Evolutionary conservation across 2,113 vertebrate genomes (phyloP), one percentile per base, ranked within the genome.

Genomic region (Hippocampus zosterae): DNA sequence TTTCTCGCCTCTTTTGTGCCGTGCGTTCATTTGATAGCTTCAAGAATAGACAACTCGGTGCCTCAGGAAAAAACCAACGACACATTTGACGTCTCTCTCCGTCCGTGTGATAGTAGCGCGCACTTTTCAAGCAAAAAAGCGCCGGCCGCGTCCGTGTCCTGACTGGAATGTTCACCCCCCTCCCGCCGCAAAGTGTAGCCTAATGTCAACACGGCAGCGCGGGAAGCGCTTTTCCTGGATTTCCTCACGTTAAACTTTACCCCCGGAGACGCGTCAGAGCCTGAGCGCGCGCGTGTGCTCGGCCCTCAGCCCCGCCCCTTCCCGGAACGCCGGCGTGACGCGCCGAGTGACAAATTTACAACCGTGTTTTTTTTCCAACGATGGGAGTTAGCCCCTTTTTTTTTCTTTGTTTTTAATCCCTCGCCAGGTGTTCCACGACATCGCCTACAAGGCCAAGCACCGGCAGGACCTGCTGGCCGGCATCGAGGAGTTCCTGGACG

Each of bases 401-500:
- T 23, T 76, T 33, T 33, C 0, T 3, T 10, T 44, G 12, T 44
- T 44, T 10, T 44, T 44, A 3, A 53, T 69, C 62, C 68, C 9
- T 41, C 1, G 25, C 2, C 72, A 99, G 97, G 95, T 99, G 0
- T 99, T 99, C 88, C 97, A 98, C n/a, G 97, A 99, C 76, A 96
- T 99, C 50, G 97, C 96, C 74, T 99, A 99, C 81, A 99, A 98
- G 90, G 96, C 97, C 15, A 98, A 96, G 89, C 91, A 95, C 78
- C 92, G 94, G 56, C 92, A 93, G 73, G 97, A 99, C 86, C 91
- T 99, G 79, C 91, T 98, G 1, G 96, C 96, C 37, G 97, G 97
- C 59, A 98, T 99, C 0, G 96, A 99, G 27, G 97, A 99, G 81
- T 99, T 99, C 81, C 89, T 99, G 78, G 97, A 99, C 65, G 96